phyloP scores from a whole-genome alignment of 2,888 invertebrate species.

The Chymomyza amoena region DNA sequence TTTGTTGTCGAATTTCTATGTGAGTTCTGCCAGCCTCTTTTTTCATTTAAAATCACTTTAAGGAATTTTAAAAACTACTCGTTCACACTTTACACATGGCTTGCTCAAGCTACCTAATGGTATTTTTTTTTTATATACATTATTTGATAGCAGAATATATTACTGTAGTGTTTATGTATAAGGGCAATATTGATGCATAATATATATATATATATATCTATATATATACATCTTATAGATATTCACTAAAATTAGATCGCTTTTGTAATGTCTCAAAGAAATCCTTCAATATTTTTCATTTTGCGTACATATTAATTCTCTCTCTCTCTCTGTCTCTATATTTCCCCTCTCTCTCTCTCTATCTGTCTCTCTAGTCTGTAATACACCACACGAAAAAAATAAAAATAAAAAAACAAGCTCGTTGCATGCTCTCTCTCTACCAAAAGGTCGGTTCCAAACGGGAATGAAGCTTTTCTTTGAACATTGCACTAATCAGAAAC shows the following conservation, averaged over 20 bases:
- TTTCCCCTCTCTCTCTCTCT: conserved; percentile 21
- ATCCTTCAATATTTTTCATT: conserved; percentile 34
- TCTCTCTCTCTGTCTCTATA: not conserved
- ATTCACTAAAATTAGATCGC: conserved; percentile 51
- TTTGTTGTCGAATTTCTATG: conserved; percentile 22
- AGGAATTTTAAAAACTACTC: conserved; percentile 20
- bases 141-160: conserved; percentile 36
- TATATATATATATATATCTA: conserved; percentile 23
- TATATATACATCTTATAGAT: conserved; percentile 21
- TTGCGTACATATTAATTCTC: conserved; percentile 37
- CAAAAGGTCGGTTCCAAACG: too few species aligned
- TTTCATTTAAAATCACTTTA: conserved; percentile 27
- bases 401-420: not conserved
- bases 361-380: not conserved
- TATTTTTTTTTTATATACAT: not conserved
- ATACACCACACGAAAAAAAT: not conserved
- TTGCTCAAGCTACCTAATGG: conserved; percentile 28
- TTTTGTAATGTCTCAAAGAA: conserved; percentile 62
- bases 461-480: conserved; percentile 42
- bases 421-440: conserved; percentile 29
- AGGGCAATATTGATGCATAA: conserved; percentile 20
- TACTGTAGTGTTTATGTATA: conserved; percentile 49
- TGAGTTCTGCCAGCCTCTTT: conserved; percentile 40
- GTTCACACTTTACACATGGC: conserved; percentile 31
- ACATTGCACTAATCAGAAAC: conserved; percentile 35